These are phyloP conservation scores for Anseranas semipalmata DNA, from an alignment of 2,113 vertebrate genomes.

Conservation along the genomic window DNA sequence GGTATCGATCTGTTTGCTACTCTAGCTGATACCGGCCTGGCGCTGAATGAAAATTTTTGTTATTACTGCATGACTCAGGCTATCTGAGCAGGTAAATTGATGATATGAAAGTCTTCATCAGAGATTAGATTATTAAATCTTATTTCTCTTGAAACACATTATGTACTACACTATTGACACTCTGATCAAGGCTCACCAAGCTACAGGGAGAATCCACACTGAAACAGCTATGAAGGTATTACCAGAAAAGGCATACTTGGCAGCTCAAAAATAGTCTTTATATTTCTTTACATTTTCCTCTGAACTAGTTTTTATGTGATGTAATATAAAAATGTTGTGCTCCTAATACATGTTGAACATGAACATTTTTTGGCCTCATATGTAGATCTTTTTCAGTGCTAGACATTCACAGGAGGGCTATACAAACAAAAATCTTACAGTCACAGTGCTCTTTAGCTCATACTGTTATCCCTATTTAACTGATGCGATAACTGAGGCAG, in stretches of 20 bases:
- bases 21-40: background rate
- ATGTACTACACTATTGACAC: background rate
- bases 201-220: background rate
- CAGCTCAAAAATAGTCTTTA: background rate
- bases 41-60: constrained; percentile 11
- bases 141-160: background rate
- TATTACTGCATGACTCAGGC: constrained; percentile 27
- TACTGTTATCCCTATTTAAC: background rate
- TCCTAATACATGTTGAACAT: background rate
- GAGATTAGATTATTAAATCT: background rate
- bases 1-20: constrained; percentile 23
- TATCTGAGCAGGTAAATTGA: constrained; percentile 24
- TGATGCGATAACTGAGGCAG: constrained; percentile 49
- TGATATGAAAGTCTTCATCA: background rate
- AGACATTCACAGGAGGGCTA: background rate
- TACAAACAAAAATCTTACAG: constrained; percentile 4
- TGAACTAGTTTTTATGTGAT: background rate
- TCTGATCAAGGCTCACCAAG: background rate
- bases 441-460: background rate
- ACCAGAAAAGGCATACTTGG: background rate
- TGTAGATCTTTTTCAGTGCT: background rate
- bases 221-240: background rate
- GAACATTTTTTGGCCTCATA: background rate
- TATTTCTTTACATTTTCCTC: background rate
- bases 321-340: background rate